Evolutionary conservation across 2,888 invertebrate genomes (phyloP).

Genomic region (Troides oblongomaculatus): DNA sequence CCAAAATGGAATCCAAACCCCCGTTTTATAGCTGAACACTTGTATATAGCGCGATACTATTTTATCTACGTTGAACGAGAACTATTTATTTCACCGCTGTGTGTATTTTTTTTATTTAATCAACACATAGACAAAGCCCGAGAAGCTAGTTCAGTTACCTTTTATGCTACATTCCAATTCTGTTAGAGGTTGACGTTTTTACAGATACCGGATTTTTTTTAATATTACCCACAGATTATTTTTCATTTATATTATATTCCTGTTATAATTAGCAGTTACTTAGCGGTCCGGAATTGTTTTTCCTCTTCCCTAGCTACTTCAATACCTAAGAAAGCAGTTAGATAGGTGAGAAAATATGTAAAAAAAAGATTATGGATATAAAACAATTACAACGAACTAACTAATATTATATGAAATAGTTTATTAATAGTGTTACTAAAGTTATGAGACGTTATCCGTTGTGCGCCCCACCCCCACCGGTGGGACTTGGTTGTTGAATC

Average conservation of each 20-base stretch:
- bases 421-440: constrained; percentile 27
- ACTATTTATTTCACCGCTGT: constrained; percentile 45
- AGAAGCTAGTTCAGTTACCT: constrained; percentile 67
- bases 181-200: constrained; percentile 28
- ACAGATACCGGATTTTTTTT: constrained; percentile 34
- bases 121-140: constrained; percentile 62
- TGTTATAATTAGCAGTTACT: constrained; percentile 46
- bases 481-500: constrained; percentile 24
- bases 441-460: constrained; percentile 28
- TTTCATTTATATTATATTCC: constrained; percentile 44
- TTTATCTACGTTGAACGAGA: constrained; percentile 58
- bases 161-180: constrained; percentile 62
- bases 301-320: constrained; percentile 50
- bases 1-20: constrained; percentile 72
- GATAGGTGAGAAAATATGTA: constrained; percentile 58
- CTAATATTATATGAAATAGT: constrained; percentile 45
- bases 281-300: constrained; percentile 36
- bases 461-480: constrained; percentile 25
- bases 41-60: constrained; percentile 60
- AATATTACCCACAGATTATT: constrained; percentile 48
- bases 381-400: constrained; percentile 73
- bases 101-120: constrained; percentile 39
- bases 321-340: constrained; percentile 54
- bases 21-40: constrained; percentile 49
- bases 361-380: constrained; percentile 44